A percentile compares a stretch with the other conserved stretches of the same genome.
phyloP scores from a whole-genome alignment of 2,113 vertebrate species.

The Muntiacus muntjak region DNA sequence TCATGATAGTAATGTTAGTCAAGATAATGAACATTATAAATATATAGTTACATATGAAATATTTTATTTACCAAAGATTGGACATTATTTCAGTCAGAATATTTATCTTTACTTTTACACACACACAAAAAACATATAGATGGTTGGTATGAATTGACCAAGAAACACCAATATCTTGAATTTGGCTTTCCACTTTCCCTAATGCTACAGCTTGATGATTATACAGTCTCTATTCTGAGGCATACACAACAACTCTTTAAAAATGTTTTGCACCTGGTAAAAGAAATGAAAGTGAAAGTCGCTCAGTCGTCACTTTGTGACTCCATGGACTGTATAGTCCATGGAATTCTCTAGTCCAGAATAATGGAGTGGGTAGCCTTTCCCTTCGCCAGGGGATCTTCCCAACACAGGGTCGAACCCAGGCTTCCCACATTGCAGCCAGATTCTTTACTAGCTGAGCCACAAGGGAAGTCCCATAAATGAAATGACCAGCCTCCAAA shows the following conservation, averaged over 20 bases:
- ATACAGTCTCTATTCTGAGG: background rate
- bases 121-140: background rate
- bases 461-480: background rate
- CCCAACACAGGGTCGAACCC: background rate
- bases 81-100: background rate
- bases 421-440: background rate
- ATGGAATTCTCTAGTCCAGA: background rate
- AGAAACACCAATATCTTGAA: background rate
- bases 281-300: background rate
- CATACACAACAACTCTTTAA: background rate
- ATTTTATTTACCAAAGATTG: background rate
- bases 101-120: background rate
- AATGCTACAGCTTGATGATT: background rate
- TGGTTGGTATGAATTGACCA: background rate
- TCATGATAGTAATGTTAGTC: background rate
- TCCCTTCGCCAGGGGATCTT: background rate
- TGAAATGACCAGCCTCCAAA: background rate
- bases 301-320: background rate
- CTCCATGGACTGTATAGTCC: accelerated
- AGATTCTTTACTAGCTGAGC: background rate
- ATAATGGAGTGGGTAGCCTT: background rate
- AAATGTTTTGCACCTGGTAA: background rate
- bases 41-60: background rate
- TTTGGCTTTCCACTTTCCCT: background rate
- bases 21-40: background rate